phyloP scores from a whole-genome alignment of 2,113 vertebrate genomes.

The Suncus etruscus region DNA sequence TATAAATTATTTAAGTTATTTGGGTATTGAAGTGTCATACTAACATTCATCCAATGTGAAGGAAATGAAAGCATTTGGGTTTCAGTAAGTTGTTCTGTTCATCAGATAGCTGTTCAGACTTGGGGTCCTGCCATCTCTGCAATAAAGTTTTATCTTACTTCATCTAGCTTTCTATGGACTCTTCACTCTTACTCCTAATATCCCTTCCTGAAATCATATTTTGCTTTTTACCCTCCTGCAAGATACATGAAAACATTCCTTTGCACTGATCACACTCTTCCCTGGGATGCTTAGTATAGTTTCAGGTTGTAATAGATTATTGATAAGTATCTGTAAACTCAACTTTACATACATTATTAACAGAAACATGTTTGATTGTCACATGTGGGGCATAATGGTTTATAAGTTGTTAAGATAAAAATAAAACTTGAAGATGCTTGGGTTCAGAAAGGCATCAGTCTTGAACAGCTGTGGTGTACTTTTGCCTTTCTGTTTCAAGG shows the following conservation, averaged over 20 bases:
- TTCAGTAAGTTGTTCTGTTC: neutral
- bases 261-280: neutral
- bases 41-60: neutral
- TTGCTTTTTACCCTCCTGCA: neutral
- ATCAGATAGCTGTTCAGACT: neutral
- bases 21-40: neutral
- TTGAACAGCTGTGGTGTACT: neutral
- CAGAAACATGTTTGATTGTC: neutral
- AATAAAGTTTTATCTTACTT: too few relatives aligned
- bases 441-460: neutral
- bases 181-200: neutral
- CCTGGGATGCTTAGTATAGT: neutral
- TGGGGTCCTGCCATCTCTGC: too few relatives aligned
- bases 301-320: neutral
- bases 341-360: neutral
- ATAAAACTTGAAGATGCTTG: neutral
- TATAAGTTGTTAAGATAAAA: neutral
- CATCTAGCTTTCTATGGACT: neutral
- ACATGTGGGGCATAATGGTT: neutral
- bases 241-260: neutral
- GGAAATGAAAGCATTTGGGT: neutral
- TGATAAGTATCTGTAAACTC: neutral
- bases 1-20: conserved; percentile 15
- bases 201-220: neutral
- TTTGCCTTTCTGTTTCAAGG: neutral